A percentile compares a stretch with the other conserved stretches of the same genome.
phyloP scores from a whole-genome alignment of 2,797 vertebrate genomes.

The Crenuchus spilurus region DNA sequence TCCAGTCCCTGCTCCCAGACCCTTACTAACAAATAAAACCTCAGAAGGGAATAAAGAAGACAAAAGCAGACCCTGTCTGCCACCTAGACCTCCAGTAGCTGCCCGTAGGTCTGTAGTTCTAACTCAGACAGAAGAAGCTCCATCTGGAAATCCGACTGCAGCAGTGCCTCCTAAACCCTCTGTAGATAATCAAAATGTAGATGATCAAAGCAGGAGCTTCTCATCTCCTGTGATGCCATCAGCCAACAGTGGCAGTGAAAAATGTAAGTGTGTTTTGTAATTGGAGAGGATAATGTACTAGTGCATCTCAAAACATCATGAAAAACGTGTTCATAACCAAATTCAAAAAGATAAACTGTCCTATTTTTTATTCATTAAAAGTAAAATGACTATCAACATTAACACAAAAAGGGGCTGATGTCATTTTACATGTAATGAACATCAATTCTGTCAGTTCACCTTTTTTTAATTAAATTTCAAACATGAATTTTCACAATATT shows the following conservation, averaged over 20 bases:
- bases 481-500: no score
- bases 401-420: no score
- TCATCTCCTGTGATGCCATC: conserved; percentile 58
- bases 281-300: no score
- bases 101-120: conserved; percentile 71
- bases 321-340: no score
- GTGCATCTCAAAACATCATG: no score
- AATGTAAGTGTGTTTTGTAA: conserved; percentile 45
- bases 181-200: conserved; percentile 61
- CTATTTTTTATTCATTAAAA: no score
- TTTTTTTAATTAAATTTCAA: no score
- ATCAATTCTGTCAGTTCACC: no score
- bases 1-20: conserved; percentile 59
- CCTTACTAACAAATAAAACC: conserved; percentile 68
- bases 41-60: conserved; percentile 46
- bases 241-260: conserved; percentile 59
- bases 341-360: no score
- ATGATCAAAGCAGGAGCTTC: background rate
- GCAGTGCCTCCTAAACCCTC: conserved; percentile 63
- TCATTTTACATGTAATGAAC: no score
- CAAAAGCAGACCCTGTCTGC: conserved; percentile 34
- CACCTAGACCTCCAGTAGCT: conserved; percentile 69
- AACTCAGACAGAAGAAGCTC: conserved; percentile 62
- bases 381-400: no score
- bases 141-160: conserved; percentile 46